These are phyloP conservation scores for Telmatochromis sp. DNA, from an alignment of 2,113 vertebrate species.

Conservation along the genomic window DNA sequence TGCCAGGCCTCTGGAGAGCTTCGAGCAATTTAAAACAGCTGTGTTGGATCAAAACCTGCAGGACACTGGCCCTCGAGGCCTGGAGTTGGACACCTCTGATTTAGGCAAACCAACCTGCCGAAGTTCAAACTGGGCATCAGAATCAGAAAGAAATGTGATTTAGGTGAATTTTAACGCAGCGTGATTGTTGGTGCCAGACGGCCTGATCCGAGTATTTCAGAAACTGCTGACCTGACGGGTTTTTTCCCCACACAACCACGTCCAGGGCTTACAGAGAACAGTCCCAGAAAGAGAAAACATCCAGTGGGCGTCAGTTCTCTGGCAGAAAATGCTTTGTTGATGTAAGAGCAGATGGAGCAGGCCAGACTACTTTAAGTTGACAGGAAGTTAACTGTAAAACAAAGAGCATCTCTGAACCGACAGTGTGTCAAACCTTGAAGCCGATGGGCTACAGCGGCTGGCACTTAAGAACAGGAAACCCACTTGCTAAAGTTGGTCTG, in stretches of 20 bases:
- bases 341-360: not conserved
- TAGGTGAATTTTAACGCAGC: accelerated
- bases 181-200: not conserved
- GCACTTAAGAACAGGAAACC: not conserved
- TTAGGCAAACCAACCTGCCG: not conserved
- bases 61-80: not conserved
- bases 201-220: not conserved
- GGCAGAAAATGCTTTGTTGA: not conserved
- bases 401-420: not conserved
- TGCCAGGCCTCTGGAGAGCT: not conserved
- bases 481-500: not conserved
- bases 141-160: not conserved
- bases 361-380: not conserved
- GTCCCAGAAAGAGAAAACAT: not conserved
- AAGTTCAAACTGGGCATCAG: not conserved
- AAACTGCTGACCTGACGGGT: not conserved
- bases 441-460: not conserved
- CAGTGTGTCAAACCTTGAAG: not conserved
- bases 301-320: not conserved
- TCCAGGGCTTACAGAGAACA: not conserved
- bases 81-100: not conserved
- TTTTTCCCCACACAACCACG: not conserved
- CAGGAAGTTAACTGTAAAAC: not conserved
- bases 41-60: not conserved
- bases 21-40: not conserved